A percentile compares a stretch with the other conserved stretches of the same genome.
Conservation (phyloP, 2,888 invertebrate species). For the Eristalis tenax region DNA sequence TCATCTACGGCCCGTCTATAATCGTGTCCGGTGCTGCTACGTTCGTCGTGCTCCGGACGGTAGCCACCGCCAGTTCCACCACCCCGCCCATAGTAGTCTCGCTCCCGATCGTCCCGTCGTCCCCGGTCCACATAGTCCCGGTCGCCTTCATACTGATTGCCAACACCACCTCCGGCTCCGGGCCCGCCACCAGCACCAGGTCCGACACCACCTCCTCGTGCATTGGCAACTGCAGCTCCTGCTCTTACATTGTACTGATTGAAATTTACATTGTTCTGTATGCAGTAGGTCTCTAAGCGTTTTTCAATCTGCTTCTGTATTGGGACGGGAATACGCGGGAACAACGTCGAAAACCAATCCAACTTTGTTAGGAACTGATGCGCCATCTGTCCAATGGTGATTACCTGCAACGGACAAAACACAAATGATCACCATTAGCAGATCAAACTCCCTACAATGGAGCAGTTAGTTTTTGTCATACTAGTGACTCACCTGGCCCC, state of each 20-base stretch:
- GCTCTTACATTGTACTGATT: slow-evolving; percentile 75
- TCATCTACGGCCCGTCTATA: slow-evolving; percentile 72
- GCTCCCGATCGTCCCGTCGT: slow-evolving; percentile 74
- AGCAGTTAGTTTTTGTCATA: slow-evolving; percentile 70
- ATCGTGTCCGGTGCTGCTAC: slow-evolving; percentile 65
- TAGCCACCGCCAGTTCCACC: slow-evolving; percentile 74
- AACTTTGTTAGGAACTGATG: slow-evolving; percentile 96
- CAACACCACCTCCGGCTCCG: slow-evolving; percentile 27
- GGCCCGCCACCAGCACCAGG: slow-evolving; percentile 39
- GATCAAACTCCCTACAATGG: slow-evolving; percentile 26
- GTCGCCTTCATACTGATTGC: slow-evolving; percentile 74
- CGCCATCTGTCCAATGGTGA: slow-evolving; percentile 95
- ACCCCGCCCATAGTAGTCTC: slow-evolving; percentile 72
- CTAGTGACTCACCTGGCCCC: slow-evolving; percentile 87
- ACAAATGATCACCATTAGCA: slow-evolving; percentile 31
- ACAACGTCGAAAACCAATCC: slow-evolving; percentile 99
- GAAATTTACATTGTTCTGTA: slow-evolving; percentile 80
- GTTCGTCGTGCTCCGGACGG: slow-evolving; percentile 79
- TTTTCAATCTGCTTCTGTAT: slow-evolving; percentile 96
- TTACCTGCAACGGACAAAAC: slow-evolving; percentile 78
- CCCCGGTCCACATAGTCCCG: slow-evolving; percentile 79
- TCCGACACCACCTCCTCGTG: slow-evolving; percentile 50
- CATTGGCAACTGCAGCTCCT: slow-evolving; percentile 16
- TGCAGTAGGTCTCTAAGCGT: slow-evolving; percentile 85
- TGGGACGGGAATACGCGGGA: slow-evolving; percentile 99